These are phyloP conservation scores for Sphenodon punctatus DNA, from an alignment of 2,797 vertebrate species.

Conservation along the genomic window DNA sequence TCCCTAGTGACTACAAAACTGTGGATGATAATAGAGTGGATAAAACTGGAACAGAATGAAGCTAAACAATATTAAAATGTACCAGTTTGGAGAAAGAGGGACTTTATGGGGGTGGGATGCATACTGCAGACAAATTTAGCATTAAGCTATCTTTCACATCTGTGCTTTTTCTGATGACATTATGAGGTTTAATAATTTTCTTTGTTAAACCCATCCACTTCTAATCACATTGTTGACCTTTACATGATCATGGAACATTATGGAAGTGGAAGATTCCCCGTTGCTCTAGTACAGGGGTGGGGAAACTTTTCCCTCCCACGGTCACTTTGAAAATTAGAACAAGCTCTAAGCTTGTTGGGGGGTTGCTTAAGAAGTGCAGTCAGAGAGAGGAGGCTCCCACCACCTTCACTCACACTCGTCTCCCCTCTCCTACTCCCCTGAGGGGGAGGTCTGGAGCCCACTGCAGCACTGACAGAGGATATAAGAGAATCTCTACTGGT, in stretches of 20 bases:
- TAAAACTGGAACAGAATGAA: constrained; percentile 52
- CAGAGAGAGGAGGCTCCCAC: too few species aligned
- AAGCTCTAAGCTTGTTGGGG: too few species aligned
- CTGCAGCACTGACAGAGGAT: too few species aligned
- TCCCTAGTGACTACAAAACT: constrained; percentile 65
- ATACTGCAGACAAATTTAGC: not conserved
- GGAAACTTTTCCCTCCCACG: too few species aligned
- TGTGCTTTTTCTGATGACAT: not conserved
- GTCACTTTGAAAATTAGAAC: too few species aligned
- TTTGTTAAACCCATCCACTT: not conserved
- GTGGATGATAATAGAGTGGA: constrained; percentile 56
- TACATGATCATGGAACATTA: too few species aligned
- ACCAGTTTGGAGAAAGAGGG: not conserved
- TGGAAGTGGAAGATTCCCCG: not conserved
- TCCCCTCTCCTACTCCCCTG: too few species aligned
- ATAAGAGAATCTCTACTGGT: too few species aligned
- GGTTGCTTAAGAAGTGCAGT: too few species aligned
- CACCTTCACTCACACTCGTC: too few species aligned
- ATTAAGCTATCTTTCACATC: constrained; percentile 12
- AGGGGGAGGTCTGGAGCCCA: too few species aligned
- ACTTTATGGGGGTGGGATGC: constrained; percentile 4
- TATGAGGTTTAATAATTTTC: not conserved
- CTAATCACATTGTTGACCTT: not conserved
- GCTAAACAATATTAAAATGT: constrained; percentile 37
- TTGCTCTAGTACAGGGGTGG: not conserved